phyloP scores from a whole-genome alignment of 2,113 vertebrate species.

The Macroglossus sobrinus region DNA sequence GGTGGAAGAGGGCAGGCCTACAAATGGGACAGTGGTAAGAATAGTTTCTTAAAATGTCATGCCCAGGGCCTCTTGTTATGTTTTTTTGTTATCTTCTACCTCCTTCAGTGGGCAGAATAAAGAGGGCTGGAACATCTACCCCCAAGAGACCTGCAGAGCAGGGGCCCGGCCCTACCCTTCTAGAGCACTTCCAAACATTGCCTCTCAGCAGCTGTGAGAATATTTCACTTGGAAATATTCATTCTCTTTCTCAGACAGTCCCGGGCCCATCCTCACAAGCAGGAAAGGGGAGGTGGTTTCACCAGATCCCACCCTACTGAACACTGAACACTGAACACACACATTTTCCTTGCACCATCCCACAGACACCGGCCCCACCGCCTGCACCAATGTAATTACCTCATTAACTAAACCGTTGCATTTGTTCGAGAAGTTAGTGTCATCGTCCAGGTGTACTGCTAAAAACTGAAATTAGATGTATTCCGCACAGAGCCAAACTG shows the following conservation, averaged over 20 bases:
- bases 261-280: not conserved
- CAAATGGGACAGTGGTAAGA: too few species aligned
- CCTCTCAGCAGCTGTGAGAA: not conserved
- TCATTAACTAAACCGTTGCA: not conserved
- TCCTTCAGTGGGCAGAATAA: not conserved
- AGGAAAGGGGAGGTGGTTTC: not conserved
- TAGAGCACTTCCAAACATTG: fast-evolving
- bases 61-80: not conserved
- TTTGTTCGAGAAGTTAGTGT: not conserved
- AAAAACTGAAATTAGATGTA: not conserved
- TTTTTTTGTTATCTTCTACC: not conserved
- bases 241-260: not conserved
- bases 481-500: not conserved
- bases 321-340: not conserved
- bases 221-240: not conserved
- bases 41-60: not conserved
- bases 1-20: fast-evolving
- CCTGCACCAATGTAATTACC: not conserved
- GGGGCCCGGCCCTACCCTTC: not conserved
- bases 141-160: not conserved
- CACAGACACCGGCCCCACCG: not conserved
- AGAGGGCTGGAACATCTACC: not conserved
- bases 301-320: not conserved
- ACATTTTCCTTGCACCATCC: not conserved
- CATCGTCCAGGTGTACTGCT: not conserved